A percentile compares a stretch with the other conserved stretches of the same genome.
phyloP scores from a whole-genome alignment of 2,113 vertebrate species.

The Entosphenus tridentatus region DNA sequence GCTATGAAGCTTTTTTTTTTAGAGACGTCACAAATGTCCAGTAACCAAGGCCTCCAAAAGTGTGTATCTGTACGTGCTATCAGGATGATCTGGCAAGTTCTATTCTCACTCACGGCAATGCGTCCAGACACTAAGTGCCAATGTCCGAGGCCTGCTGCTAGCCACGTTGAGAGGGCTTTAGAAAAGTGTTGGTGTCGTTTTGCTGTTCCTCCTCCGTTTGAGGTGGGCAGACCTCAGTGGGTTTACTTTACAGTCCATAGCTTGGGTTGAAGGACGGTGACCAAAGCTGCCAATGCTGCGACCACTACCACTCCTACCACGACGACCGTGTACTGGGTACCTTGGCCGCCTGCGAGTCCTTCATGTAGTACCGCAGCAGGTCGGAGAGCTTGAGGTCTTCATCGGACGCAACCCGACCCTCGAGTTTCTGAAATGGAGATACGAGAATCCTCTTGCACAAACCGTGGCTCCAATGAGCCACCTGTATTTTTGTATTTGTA shows the following conservation, averaged over 20 bases:
- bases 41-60: too few relatives aligned
- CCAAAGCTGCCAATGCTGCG: background rate
- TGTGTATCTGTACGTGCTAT: too few relatives aligned
- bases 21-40: too few relatives aligned
- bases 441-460: too few relatives aligned
- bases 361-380: constrained; percentile 13
- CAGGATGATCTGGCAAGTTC: too few relatives aligned
- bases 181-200: background rate
- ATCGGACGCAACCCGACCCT: constrained; percentile 13
- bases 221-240: background rate
- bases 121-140: too few relatives aligned
- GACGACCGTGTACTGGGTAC: constrained; percentile 7
- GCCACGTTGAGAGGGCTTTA: background rate
- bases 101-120: too few relatives aligned
- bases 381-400: constrained; percentile 15
- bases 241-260: background rate
- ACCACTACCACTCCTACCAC: background rate
- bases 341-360: constrained; percentile 15
- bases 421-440: constrained; percentile 12
- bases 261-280: background rate
- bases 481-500: too few relatives aligned
- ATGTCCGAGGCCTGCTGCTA: background rate
- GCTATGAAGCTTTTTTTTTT: too few relatives aligned
- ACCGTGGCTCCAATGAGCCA: too few relatives aligned
- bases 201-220: background rate